These are phyloP conservation scores for Aethina tumida DNA, from an alignment of 1,140 invertebrate genomes.

Conservation along the genomic window DNA sequence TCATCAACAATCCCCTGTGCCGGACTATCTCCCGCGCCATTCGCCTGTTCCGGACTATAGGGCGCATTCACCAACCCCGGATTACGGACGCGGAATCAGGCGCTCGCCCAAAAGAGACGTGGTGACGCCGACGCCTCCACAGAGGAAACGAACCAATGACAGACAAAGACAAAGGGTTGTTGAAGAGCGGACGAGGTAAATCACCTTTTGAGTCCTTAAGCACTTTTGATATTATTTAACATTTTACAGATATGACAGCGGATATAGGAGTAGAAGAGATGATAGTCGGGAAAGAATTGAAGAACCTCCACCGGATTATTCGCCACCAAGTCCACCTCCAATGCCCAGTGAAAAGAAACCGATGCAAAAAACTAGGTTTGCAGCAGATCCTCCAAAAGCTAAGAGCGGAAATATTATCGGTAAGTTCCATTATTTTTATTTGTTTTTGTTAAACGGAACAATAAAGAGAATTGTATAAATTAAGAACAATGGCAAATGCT, in stretches of 20 bases:
- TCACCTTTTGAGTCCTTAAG: background rate
- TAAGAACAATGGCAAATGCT: background rate
- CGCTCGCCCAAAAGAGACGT: constrained; percentile 15
- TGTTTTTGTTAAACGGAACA: too few species aligned
- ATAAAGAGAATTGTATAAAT: constrained; percentile 1
- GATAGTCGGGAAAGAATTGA: constrained; percentile 37
- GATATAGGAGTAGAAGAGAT: constrained; percentile 41
- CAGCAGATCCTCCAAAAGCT: constrained; percentile 42
- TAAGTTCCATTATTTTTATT: constrained; percentile 23
- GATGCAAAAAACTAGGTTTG: constrained; percentile 56
- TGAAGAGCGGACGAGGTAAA: constrained; percentile 32
- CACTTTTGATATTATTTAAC: background rate
- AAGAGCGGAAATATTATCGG: constrained; percentile 36
- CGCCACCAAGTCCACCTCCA: constrained; percentile 49
- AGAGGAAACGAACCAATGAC: constrained; percentile 45
- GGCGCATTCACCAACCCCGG: constrained; percentile 15
- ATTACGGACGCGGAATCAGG: constrained; percentile 15
- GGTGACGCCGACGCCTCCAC: constrained; percentile 45
- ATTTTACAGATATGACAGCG: constrained; percentile 33
- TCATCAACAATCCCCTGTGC: constrained; percentile 11
- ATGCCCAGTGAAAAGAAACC: constrained; percentile 43
- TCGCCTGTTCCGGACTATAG: constrained; percentile 15
- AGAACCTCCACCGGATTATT: constrained; percentile 60
- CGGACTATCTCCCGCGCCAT: constrained; percentile 11
- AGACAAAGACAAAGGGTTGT: constrained; percentile 39